Conservation (phyloP, 2,888 invertebrate species). For the Bombylius discolor region DNA sequence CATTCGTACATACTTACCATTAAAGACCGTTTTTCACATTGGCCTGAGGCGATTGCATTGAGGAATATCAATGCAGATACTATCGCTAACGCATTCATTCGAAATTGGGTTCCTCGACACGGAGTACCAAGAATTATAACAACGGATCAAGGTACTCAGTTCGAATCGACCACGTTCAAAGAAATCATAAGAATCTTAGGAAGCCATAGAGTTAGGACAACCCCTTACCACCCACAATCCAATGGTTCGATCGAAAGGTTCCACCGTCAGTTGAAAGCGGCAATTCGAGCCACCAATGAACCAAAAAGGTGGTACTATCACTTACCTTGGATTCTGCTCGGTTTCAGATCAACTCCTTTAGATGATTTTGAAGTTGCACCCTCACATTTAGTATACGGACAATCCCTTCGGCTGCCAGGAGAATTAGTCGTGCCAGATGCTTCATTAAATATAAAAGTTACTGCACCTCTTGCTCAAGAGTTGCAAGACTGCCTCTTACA, state of each 20-base stretch:
- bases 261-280: neutral
- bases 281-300: neutral
- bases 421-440: neutral
- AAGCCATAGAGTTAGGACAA: neutral
- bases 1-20: no score
- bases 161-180: slow-evolving; percentile 17
- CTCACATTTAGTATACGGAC: neutral
- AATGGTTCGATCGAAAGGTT: neutral
- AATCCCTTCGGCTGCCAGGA: neutral
- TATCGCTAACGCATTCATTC: neutral
- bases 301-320: neutral
- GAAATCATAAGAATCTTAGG: slow-evolving; percentile 2
- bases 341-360: neutral
- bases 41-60: no score
- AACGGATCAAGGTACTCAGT: slow-evolving; percentile 19
- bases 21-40: no score
- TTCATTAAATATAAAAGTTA: neutral
- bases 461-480: neutral
- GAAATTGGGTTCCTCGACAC: neutral
- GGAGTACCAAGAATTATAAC: slow-evolving; percentile 9
- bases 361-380: neutral
- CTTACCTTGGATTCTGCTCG: neutral
- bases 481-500: neutral
- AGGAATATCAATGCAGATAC: neutral
- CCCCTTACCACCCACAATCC: neutral